Percentiles rank a stretch among this genome's conserved stretches.
Conservation (phyloP, 2,797 vertebrate genomes). For the Natrix natrix region DNA sequence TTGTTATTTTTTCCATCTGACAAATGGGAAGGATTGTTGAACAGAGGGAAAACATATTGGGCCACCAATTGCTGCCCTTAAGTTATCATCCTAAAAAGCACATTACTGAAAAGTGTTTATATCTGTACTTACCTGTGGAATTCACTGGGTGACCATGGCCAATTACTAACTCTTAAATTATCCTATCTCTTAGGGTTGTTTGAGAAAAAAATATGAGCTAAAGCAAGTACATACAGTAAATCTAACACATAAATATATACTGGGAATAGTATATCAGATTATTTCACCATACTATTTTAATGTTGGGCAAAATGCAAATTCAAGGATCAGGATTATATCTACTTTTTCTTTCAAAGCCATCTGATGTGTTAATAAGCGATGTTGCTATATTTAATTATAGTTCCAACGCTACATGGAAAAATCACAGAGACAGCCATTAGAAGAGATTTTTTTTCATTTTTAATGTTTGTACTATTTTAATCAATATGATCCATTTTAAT, state of each 20-base stretch:
- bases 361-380: not conserved
- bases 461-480: constrained; percentile 8
- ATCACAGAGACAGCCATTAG: not conserved
- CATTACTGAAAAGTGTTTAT: not conserved
- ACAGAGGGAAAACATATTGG: not conserved
- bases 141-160: not conserved
- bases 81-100: not conserved
- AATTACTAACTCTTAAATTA: not conserved
- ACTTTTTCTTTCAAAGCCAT: not conserved
- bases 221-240: not conserved
- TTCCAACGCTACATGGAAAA: not conserved
- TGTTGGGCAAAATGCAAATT: not conserved
- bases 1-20: not conserved
- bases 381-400: not conserved
- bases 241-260: not conserved
- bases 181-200: not conserved
- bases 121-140: not conserved
- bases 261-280: not conserved
- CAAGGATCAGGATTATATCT: constrained; percentile 15
- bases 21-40: not conserved
- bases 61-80: not conserved
- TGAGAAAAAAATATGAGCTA: not conserved
- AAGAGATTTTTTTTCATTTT: accelerated
- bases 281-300: not conserved
- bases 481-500: constrained; percentile 16